Conservation (phyloP, 2,797 vertebrate genomes). For the Anguilla marmorata region DNA sequence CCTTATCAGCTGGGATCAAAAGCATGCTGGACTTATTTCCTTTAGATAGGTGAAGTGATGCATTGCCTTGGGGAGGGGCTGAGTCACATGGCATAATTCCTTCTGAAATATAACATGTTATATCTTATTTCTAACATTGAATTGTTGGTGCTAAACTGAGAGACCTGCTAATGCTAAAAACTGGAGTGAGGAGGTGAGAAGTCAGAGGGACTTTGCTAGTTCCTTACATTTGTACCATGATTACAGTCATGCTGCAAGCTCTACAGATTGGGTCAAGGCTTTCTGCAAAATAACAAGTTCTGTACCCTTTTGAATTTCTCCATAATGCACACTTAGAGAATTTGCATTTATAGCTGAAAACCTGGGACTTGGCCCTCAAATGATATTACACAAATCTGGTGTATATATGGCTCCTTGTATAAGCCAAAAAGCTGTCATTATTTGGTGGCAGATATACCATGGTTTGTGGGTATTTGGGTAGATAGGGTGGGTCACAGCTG, state of each 20-base stretch:
- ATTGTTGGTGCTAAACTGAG: no score
- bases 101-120: not conserved
- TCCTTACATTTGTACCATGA: no score
- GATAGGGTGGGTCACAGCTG: not conserved
- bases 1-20: no score
- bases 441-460: not conserved
- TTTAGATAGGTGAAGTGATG: no score
- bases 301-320: not conserved
- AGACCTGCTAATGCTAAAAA: no score
- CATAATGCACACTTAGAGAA: not conserved
- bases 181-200: no score
- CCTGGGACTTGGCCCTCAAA: not conserved
- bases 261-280: not conserved
- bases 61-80: no score
- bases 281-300: not conserved
- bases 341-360: not conserved
- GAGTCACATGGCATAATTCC: not conserved
- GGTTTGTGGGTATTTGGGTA: not conserved
- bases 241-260: not conserved
- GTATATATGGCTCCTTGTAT: not conserved
- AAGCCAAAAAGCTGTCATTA: not conserved
- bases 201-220: no score
- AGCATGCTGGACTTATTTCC: no score
- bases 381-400: not conserved
- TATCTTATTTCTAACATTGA: no score